These are phyloP conservation scores for Ciconia nigra DNA, from an alignment of 2,797 vertebrate species.

Conservation along the genomic window DNA sequence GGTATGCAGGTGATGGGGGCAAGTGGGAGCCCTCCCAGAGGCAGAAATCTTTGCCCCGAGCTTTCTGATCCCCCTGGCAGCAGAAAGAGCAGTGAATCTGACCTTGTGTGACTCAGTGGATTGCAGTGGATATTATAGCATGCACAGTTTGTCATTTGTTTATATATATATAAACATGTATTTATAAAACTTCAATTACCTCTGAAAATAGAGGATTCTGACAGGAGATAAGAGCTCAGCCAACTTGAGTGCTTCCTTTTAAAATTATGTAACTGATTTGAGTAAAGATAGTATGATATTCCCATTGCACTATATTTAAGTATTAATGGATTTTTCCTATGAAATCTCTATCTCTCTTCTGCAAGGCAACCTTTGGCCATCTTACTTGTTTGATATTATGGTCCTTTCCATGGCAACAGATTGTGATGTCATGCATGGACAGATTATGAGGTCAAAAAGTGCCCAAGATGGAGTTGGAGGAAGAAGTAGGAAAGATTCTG, in stretches of 20 bases:
- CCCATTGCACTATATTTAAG: background rate
- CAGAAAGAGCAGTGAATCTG: background rate
- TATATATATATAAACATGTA: background rate
- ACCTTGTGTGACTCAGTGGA: background rate
- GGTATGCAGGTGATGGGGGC: background rate
- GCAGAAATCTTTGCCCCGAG: background rate
- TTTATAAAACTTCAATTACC: slow-evolving; percentile 60
- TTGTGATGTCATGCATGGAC: slow-evolving; percentile 42
- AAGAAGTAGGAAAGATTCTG: slow-evolving; percentile 18
- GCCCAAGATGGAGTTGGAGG: background rate
- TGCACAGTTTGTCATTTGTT: background rate
- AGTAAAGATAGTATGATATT: slow-evolving; percentile 28
- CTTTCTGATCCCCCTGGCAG: background rate
- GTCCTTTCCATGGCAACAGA: slow-evolving; percentile 39
- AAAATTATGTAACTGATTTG: slow-evolving; percentile 36
- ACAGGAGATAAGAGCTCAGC: slow-evolving; percentile 44
- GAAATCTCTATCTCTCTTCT: slow-evolving; percentile 21
- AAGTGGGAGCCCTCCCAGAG: background rate
- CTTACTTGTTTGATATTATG: slow-evolving; percentile 41
- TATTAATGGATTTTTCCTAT: slow-evolving; percentile 9
- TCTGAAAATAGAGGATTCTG: slow-evolving; percentile 56
- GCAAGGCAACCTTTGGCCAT: background rate
- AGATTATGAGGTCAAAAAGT: slow-evolving; percentile 57
- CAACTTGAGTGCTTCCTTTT: slow-evolving; percentile 42
- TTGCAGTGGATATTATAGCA: background rate